Evolutionary conservation across 30 jellyfish, hydroid and myxozoan species (phyloP).

Genomic region (Turritopsis dohrnii): DNA sequence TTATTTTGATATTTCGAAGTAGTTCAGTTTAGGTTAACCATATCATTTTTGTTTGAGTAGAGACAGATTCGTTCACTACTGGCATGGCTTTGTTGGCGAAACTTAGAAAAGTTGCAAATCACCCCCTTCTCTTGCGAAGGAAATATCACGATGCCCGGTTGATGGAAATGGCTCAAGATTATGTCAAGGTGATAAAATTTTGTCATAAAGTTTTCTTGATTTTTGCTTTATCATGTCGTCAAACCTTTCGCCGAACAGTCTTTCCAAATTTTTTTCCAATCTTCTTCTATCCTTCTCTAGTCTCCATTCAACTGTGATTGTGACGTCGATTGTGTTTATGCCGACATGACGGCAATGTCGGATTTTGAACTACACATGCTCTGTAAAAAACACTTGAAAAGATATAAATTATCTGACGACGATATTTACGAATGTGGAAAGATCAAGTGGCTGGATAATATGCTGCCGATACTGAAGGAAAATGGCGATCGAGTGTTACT

Average conservation of each 20-base stretch:
- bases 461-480: conserved; percentile 46
- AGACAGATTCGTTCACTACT: not conserved
- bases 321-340: conserved; percentile 43
- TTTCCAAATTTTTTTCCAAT: too few species aligned
- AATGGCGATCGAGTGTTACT: conserved; percentile 70
- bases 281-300: conserved; percentile 8
- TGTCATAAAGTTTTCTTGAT: too few species aligned
- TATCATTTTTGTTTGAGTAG: not conserved
- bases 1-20: too few species aligned
- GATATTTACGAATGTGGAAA: conserved; percentile 53
- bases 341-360: conserved; percentile 79
- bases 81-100: conserved; percentile 38
- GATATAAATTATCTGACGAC: conserved; percentile 47
- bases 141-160: conserved; percentile 37
- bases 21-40: too few species aligned
- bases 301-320: conserved; percentile 32
- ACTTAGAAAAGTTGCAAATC: conserved; percentile 61
- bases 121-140: conserved; percentile 57
- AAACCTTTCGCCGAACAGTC: too few species aligned
- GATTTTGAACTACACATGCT: conserved; percentile 74
- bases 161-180: conserved; percentile 56
- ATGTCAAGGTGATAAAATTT: conserved; percentile 40
- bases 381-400: conserved; percentile 45
- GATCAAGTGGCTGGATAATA: conserved; percentile 50
- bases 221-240: too few species aligned